Percentiles rank a stretch among this genome's conserved stretches.
phyloP scores from a whole-genome alignment of 1,140 invertebrate genomes.

The Heterodera carotae region DNA sequence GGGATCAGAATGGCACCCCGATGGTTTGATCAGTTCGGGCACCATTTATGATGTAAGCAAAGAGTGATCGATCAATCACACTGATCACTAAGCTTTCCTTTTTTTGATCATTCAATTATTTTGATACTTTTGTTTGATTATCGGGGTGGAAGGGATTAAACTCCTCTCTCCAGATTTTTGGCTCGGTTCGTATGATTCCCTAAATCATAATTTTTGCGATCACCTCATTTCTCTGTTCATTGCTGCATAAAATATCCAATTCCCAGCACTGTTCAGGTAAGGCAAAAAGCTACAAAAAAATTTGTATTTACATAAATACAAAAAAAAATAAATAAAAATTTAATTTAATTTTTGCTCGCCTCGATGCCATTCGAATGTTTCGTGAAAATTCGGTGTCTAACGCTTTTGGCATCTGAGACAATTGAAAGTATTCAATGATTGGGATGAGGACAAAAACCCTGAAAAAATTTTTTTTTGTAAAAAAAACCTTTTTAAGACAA shows the following conservation, averaged over 20 bases:
- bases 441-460: constrained; percentile 47
- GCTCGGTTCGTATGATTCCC: no score
- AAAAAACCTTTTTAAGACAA: not conserved
- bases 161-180: no score
- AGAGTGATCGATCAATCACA: no score
- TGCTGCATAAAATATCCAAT: constrained; percentile 57
- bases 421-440: constrained; percentile 48
- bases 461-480: not conserved
- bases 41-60: no score
- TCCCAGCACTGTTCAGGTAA: constrained; percentile 53
- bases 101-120: no score
- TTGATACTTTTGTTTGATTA: no score
- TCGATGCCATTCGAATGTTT: constrained; percentile 49
- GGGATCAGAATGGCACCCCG: no score
- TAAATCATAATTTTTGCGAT: not conserved
- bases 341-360: constrained; percentile 20
- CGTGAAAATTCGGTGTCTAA: constrained; percentile 30
- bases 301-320: constrained; percentile 7
- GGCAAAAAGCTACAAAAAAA: constrained; percentile 51
- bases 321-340: not conserved
- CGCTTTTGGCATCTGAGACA: constrained; percentile 22
- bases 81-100: no score
- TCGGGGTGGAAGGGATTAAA: no score
- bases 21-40: no score
- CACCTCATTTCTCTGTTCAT: constrained; percentile 38